These are phyloP conservation scores for Rhegmatorhina hoffmannsi DNA, from an alignment of 2,113 vertebrate species.

Conservation along the genomic window DNA sequence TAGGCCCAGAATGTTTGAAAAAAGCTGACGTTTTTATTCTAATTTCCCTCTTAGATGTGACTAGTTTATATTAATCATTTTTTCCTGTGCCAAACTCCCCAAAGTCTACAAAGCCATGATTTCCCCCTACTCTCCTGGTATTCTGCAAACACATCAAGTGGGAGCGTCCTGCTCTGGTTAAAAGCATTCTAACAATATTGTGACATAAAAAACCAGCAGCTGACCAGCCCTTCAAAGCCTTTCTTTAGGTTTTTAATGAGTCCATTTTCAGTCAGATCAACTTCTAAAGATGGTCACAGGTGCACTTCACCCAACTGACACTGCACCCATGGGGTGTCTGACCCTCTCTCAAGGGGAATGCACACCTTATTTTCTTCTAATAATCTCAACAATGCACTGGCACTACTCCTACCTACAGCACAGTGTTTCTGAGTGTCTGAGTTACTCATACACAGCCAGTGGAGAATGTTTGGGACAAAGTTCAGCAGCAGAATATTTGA, in stretches of 20 bases:
- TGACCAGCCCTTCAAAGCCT: neutral
- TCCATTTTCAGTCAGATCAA: neutral
- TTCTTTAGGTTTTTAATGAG: neutral
- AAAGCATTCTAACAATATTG: neutral
- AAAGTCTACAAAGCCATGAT: neutral
- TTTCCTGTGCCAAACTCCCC: neutral
- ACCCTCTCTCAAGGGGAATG: neutral
- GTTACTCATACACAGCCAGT: rapidly evolving
- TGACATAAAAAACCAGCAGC: neutral
- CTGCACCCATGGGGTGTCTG: neutral
- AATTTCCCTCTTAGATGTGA: neutral
- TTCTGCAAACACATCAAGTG: neutral
- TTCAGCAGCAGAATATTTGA: neutral
- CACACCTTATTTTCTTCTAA: neutral
- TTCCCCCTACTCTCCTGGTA: neutral
- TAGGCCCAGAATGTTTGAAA: neutral
- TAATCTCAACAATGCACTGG: neutral
- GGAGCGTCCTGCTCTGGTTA: neutral
- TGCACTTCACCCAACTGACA: neutral
- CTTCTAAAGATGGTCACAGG: neutral
- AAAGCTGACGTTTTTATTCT: neutral
- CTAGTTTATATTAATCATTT: neutral
- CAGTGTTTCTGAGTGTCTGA: neutral
- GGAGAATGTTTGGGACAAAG: neutral
- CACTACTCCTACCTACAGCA: neutral